Base-by-base conservation (phyloP, 2,888 invertebrate genomes). In the Trisateles emortualis region DNA sequence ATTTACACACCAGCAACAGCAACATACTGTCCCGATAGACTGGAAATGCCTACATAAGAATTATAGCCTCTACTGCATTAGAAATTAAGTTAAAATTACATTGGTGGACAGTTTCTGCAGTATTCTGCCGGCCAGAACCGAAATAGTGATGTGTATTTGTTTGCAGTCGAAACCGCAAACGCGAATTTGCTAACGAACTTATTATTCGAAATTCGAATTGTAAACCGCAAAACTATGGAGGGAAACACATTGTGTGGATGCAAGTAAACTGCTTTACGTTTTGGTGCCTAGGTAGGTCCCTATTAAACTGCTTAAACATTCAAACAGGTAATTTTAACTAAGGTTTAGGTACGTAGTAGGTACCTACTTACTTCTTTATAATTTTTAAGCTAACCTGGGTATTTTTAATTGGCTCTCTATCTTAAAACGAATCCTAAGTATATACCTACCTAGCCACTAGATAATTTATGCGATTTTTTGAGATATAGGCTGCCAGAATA, bases 181-280 rank as follows among this genome's bases (percentile, higher is more conserved):
- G 76, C 70, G 79, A 76, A 79, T 78, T 70, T 74, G 64, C 85
- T 86, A 86, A 86, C 85, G 83, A 86, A 86, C 86, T 85, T 86
- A 86, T 84, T 84, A 86, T 86, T 84, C 79, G 70, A 64, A 76
- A 70, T 79, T 76, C 72, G 74, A 72, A 79, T 74, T 68, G 73
- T 76, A 76, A 74, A 75, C 76, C 68, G 65, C 76, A 66, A 70
- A 71, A 71, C 65, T 43, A 8, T 41, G 17, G 22, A 39, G 60
- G 24, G 24, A 30, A 9, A 10, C 14, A 35, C 10, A 19, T 16
- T 36, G 36, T 29, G 19, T 22, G 11, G 24, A 22, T n/a, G n/a
- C n/a, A n/a, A n/a, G n/a, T n/a, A n/a, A n/a, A n/a, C n/a, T n/a
- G n/a, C n/a, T n/a, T n/a, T n/a, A n/a, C n/a, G n/a, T n/a, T n/a